Conservation (phyloP, 1,140 invertebrate genomes). For the Aphaenogaster rudis region DNA sequence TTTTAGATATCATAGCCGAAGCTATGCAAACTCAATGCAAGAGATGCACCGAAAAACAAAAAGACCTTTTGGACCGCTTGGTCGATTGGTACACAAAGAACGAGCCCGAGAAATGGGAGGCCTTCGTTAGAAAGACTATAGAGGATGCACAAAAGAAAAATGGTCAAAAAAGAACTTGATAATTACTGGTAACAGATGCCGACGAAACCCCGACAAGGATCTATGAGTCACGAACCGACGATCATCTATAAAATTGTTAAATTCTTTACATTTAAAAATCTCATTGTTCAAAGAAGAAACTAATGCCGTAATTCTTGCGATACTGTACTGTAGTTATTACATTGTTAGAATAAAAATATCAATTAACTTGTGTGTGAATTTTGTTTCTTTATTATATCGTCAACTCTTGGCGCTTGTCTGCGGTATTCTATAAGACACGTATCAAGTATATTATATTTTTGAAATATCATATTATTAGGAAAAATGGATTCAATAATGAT, state of each 20-base stretch:
- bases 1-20: neutral
- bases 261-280: neutral
- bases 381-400: neutral
- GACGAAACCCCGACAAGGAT: neutral
- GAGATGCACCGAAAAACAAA: slow-evolving; percentile 36
- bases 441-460: neutral
- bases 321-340: neutral
- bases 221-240: neutral
- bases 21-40: neutral
- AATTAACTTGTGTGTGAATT: neutral
- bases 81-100: slow-evolving; percentile 28
- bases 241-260: neutral
- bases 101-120: neutral
- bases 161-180: neutral
- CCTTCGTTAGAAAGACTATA: neutral
- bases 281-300: neutral
- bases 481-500: no score
- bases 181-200: neutral
- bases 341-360: slow-evolving; percentile 3
- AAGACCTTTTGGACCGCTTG: neutral
- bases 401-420: neutral
- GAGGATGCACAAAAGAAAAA: neutral
- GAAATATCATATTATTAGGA: no score
- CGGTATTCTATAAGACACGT: neutral
- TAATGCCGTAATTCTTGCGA: neutral